Percentiles rank a stretch among this genome's conserved stretches.
These are phyloP conservation scores for Thymelicus acteon DNA, from an alignment of 2,888 invertebrate genomes.

Conservation along the genomic window DNA sequence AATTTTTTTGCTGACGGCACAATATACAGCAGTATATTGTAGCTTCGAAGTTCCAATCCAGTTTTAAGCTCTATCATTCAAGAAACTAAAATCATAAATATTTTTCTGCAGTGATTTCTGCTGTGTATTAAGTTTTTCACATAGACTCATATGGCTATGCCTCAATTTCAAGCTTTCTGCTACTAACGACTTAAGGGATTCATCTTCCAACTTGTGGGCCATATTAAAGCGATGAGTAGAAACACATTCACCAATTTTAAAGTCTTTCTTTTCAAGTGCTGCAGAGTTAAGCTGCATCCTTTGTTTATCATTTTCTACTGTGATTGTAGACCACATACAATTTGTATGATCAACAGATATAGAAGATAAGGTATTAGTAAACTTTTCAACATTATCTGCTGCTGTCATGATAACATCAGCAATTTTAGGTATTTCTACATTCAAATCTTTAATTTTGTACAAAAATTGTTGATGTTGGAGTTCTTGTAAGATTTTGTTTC, in stretches of 20 bases:
- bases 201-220: slow-evolving; percentile 58
- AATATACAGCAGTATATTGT: not conserved
- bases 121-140: slow-evolving; percentile 66
- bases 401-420: slow-evolving; percentile 68
- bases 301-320: slow-evolving; percentile 66
- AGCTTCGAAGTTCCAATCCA: not conserved
- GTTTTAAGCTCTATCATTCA: slow-evolving; percentile 51
- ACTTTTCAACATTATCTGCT: slow-evolving; percentile 66
- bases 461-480: slow-evolving; percentile 73
- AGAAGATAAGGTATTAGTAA: slow-evolving; percentile 57
- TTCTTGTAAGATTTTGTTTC: slow-evolving; percentile 77
- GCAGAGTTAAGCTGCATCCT: slow-evolving; percentile 73
- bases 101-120: slow-evolving; percentile 63
- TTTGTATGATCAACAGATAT: slow-evolving; percentile 67
- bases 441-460: slow-evolving; percentile 73
- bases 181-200: slow-evolving; percentile 68
- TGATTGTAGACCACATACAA: slow-evolving; percentile 75
- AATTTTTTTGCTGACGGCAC: not conserved
- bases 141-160: slow-evolving; percentile 61
- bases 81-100: slow-evolving; percentile 71
- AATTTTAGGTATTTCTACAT: slow-evolving; percentile 74
- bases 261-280: slow-evolving; percentile 75
- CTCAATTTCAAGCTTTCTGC: slow-evolving; percentile 74
- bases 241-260: slow-evolving; percentile 76
- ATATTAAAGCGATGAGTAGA: slow-evolving; percentile 65